phyloP scores from a whole-genome alignment of 2,888 invertebrate genomes.

The Tipula confusa region DNA sequence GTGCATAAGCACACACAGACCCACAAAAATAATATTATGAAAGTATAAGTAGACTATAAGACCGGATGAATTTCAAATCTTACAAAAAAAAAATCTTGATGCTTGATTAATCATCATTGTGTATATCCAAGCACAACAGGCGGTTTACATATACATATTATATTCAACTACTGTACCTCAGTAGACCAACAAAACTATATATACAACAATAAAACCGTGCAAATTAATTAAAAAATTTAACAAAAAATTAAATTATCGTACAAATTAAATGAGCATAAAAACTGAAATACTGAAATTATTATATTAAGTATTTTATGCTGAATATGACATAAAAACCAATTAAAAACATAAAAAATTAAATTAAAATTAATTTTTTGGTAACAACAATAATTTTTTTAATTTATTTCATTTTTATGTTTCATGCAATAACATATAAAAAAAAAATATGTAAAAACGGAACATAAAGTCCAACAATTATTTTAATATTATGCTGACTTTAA shows the following conservation, averaged over 20 bases:
- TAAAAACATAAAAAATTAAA: constrained; percentile 3
- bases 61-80: not conserved
- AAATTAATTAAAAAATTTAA: not conserved
- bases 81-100: not conserved
- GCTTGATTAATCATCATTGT: not conserved
- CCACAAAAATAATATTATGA: not conserved
- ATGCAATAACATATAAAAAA: not conserved
- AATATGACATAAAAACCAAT: not conserved
- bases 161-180: too few relatives aligned
- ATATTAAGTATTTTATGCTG: constrained; percentile 4
- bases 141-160: too few relatives aligned
- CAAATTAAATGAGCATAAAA: not conserved
- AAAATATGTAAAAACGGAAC: not conserved
- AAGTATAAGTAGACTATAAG: not conserved
- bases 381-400: not conserved
- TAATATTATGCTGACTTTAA: not conserved
- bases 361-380: not conserved
- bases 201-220: not conserved
- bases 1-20: not conserved
- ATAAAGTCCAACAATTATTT: constrained; percentile 7
- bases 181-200: not conserved
- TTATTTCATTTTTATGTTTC: not conserved
- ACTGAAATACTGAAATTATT: not conserved
- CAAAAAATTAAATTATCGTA: not conserved
- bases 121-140: not conserved